Percentiles rank a stretch among this genome's conserved stretches.
These are phyloP conservation scores for Aleadryas rufinucha DNA, from an alignment of 2,113 vertebrate species.

Conservation along the genomic window DNA sequence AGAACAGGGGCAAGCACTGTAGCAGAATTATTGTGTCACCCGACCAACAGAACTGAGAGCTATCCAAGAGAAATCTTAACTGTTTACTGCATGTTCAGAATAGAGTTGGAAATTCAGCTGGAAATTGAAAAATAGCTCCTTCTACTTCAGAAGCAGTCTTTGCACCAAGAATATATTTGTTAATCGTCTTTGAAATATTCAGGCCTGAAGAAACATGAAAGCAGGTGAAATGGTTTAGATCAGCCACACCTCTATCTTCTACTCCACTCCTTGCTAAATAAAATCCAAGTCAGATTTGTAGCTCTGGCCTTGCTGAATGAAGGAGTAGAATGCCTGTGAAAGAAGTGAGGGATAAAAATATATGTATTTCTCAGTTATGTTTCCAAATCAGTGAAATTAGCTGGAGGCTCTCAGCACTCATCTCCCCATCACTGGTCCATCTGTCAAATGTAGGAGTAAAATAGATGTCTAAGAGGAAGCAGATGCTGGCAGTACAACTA, in stretches of 20 bases:
- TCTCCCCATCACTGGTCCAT: not conserved
- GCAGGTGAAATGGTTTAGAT: not conserved
- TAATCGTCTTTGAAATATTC: not conserved
- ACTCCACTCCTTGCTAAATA: not conserved
- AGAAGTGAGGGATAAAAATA: not conserved
- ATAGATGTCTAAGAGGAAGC: not conserved
- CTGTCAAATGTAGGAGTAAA: constrained; percentile 9
- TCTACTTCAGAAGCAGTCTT: not conserved
- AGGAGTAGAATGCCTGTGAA: not conserved
- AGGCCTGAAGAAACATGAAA: not conserved
- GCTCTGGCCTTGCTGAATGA: constrained; percentile 5
- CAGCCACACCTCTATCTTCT: not conserved
- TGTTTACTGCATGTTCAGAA: not conserved
- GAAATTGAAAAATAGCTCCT: not conserved
- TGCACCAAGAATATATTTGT: not conserved
- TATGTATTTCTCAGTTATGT: not conserved
- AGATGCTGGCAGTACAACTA: not conserved
- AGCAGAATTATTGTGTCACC: not conserved
- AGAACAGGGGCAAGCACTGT: not conserved
- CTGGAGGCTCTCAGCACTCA: not conserved
- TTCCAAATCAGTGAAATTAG: constrained; percentile 14
- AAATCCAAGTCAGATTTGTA: not conserved
- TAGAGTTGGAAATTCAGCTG: not conserved
- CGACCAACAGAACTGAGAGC: not conserved
- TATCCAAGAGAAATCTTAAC: not conserved